Conservation (phyloP, 2,113 vertebrate species). For the Setophaga petechia region DNA sequence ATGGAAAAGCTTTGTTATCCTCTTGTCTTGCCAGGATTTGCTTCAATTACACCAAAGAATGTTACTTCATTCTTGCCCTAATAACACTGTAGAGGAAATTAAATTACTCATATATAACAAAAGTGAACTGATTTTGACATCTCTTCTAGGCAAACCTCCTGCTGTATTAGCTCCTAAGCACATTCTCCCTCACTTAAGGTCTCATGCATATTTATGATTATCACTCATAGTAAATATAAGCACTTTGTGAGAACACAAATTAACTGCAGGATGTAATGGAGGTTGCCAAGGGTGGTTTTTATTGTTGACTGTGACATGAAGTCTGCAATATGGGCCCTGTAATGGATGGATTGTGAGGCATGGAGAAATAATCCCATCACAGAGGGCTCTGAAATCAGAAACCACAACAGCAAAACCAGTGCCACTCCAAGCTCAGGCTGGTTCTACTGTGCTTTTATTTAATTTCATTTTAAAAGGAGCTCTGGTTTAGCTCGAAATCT, state of each 20-base stretch:
- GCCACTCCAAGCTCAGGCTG: neutral
- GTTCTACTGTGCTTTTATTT: neutral
- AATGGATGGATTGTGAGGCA: neutral
- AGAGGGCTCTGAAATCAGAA: constrained; percentile 7
- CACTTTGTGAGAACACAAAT: constrained; percentile 18
- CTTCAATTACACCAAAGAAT: constrained; percentile 60
- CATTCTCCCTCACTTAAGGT: constrained; percentile 53
- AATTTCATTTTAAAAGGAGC: neutral
- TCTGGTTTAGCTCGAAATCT: neutral
- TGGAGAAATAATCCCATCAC: constrained; percentile 27
- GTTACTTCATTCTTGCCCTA: constrained; percentile 65
- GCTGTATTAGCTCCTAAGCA: constrained; percentile 27
- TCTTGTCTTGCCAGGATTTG: constrained; percentile 54
- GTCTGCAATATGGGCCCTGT: neutral
- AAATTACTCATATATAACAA: constrained; percentile 66
- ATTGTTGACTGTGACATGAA: constrained; percentile 32
- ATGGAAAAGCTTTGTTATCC: constrained; percentile 52
- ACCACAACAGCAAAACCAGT: neutral
- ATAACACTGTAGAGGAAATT: constrained; percentile 65
- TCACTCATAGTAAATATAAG: constrained; percentile 60
- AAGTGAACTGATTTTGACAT: constrained; percentile 67
- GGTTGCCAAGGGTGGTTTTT: constrained; percentile 50
- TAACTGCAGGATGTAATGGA: constrained; percentile 51
- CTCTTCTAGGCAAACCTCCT: constrained; percentile 44
- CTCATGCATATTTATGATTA: constrained; percentile 69